These are phyloP conservation scores for Callitettix versicolor DNA, from an alignment of 1,140 invertebrate genomes.

Conservation along the genomic window DNA sequence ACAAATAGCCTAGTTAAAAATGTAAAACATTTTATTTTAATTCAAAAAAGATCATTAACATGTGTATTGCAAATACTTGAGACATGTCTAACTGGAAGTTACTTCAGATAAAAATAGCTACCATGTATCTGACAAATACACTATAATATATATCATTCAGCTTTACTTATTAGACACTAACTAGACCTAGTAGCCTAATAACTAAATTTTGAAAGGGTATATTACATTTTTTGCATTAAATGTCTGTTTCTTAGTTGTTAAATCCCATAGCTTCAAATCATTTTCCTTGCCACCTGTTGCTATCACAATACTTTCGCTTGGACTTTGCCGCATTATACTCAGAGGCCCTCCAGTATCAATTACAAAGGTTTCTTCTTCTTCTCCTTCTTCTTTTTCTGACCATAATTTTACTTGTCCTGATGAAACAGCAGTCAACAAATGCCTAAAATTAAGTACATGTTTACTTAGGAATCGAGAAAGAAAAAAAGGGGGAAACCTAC, in stretches of 20 bases:
- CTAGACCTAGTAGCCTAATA: no score
- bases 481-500: not conserved
- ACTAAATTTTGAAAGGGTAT: no score
- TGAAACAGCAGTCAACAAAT: slow-evolving; percentile 41
- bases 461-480: slow-evolving; percentile 16
- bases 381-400: slow-evolving; percentile 32
- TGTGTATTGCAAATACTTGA: no score
- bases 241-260: slow-evolving; percentile 37
- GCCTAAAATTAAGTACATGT: slow-evolving; percentile 32
- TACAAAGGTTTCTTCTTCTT: slow-evolving; percentile 26
- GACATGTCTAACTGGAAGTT: no score
- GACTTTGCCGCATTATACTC: slow-evolving; percentile 41
- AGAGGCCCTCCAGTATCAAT: slow-evolving; percentile 36
- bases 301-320: slow-evolving; percentile 35
- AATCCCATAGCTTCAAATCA: slow-evolving; percentile 62
- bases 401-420: slow-evolving; percentile 45
- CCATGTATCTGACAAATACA: no score
- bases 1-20: no score
- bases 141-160: no score
- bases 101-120: no score
- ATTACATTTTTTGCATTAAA: slow-evolving; percentile 63
- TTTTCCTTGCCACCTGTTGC: slow-evolving; percentile 65
- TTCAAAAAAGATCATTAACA: no score
- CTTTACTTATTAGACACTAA: no score
- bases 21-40: no score